Conservation (phyloP, 2,113 vertebrate species). For the Syrrhaptes paradoxus region DNA sequence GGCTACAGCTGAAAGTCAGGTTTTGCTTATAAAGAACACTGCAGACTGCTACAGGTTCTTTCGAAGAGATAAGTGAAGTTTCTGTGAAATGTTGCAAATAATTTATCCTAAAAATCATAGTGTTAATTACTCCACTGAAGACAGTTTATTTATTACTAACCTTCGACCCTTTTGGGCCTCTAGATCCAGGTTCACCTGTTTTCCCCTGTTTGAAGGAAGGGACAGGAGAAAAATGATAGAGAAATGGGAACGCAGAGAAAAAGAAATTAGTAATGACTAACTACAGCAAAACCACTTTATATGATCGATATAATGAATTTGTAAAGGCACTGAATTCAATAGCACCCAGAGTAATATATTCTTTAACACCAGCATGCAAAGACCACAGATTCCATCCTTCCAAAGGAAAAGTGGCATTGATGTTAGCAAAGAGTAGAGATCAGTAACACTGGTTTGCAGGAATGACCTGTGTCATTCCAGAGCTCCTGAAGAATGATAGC, state of each 20-base stretch:
- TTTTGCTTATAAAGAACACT: not conserved
- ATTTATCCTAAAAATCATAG: not conserved
- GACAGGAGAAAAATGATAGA: slow-evolving; percentile 48
- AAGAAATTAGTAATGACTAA: slow-evolving; percentile 56
- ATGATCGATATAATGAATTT: not conserved
- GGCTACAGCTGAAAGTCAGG: not conserved
- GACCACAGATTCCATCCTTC: not conserved
- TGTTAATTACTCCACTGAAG: not conserved
- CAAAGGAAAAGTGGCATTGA: not conserved
- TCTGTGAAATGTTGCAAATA: not conserved
- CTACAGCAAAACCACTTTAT: slow-evolving; percentile 21
- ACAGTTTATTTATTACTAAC: slow-evolving; percentile 76
- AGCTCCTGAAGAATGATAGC: not conserved
- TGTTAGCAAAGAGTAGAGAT: not conserved
- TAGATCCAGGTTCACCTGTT: slow-evolving; percentile 89
- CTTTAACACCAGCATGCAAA: not conserved
- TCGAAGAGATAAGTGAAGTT: not conserved
- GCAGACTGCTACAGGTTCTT: not conserved
- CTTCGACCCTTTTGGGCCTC: slow-evolving; percentile 94
- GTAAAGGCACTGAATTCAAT: not conserved
- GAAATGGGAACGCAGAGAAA: slow-evolving; percentile 44
- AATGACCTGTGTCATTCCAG: not conserved
- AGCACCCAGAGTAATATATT: not conserved
- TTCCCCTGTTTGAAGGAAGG: slow-evolving; percentile 82
- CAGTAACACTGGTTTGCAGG: not conserved